phyloP scores from a whole-genome alignment of 2,888 invertebrate species.

The Linnaemya tessellans region DNA sequence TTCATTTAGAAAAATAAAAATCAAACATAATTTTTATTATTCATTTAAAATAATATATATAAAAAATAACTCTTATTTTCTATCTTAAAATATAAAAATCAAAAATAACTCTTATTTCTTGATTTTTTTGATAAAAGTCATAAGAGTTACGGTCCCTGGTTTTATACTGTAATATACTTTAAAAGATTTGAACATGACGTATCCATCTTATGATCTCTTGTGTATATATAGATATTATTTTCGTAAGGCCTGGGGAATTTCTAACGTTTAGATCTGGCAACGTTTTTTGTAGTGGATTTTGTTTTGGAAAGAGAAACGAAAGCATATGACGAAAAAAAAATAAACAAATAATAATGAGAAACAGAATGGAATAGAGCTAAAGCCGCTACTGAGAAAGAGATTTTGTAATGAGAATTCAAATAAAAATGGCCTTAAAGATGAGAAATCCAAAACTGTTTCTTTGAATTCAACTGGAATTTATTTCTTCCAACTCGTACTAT shows the following conservation, averaged over 20 bases:
- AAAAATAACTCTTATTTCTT: too few species aligned
- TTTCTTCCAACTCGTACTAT: conserved; percentile 27
- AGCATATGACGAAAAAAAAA: conserved; percentile 25
- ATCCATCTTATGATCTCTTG: too few species aligned
- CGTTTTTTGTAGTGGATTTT: neutral
- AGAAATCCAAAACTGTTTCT: neutral
- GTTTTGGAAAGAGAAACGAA: conserved; percentile 7
- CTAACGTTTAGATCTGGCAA: neutral
- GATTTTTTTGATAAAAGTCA: too few species aligned
- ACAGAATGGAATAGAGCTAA: conserved; percentile 5
- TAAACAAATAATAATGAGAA: conserved; percentile 33
- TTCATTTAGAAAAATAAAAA: too few species aligned
- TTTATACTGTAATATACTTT: too few species aligned
- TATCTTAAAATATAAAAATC: too few species aligned
- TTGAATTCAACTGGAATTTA: conserved; percentile 38
- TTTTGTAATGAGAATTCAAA: conserved; percentile 15
- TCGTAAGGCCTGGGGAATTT: neutral
- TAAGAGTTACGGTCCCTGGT: too few species aligned
- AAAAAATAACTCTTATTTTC: too few species aligned
- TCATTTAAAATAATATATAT: too few species aligned
- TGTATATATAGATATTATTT: too few species aligned
- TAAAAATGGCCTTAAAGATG: conserved; percentile 38
- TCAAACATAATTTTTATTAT: too few species aligned
- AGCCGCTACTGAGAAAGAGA: conserved; percentile 4
- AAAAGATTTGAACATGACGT: too few species aligned